phyloP scores from a whole-genome alignment of 2,797 vertebrate genomes.

The Prionace glauca region DNA sequence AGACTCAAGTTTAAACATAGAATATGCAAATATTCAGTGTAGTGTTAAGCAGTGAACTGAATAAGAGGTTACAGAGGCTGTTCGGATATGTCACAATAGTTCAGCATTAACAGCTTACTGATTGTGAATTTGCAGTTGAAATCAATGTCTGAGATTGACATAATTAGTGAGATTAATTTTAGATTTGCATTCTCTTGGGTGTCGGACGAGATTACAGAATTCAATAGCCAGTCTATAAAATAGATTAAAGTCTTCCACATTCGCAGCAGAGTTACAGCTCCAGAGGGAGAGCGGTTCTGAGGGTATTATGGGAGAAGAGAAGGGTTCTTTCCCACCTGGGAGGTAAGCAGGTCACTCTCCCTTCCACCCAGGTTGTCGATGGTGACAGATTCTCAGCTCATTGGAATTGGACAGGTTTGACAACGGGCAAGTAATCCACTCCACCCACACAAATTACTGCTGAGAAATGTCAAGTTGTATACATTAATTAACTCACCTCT shows the following conservation, averaged over 20 bases:
- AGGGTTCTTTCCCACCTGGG: not conserved
- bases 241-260: not conserved
- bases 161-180: constrained; percentile 4
- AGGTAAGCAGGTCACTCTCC: no score
- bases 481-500: not conserved
- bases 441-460: not conserved
- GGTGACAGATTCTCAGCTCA: not conserved
- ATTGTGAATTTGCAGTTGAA: not conserved
- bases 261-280: not conserved
- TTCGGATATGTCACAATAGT: not conserved
- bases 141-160: not conserved
- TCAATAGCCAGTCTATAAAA: not conserved
- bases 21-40: not conserved
- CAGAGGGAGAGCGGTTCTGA: not conserved
- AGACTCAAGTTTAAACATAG: not conserved
- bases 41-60: not conserved
- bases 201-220: not conserved
- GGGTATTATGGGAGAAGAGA: not conserved
- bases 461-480: not conserved
- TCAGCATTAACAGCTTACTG: not conserved
- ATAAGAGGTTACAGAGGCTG: not conserved
- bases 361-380: not conserved
- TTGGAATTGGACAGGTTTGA: not conserved
- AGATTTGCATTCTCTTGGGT: not conserved
- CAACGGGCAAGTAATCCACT: not conserved